Evolutionary conservation across 1,140 invertebrate genomes (phyloP).

Genomic region (Philopotamus ludificatus): DNA sequence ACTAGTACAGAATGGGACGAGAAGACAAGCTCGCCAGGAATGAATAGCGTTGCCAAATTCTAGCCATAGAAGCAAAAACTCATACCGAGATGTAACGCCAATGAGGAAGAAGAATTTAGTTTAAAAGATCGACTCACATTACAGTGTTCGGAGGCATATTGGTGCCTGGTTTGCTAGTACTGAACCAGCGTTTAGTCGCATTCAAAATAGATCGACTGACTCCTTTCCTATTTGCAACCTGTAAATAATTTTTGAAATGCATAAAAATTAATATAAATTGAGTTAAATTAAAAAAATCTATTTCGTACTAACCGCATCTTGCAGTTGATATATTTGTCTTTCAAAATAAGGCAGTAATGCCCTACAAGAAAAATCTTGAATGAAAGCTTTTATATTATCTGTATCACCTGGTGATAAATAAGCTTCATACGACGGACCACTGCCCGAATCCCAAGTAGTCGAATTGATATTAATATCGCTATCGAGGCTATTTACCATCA

Average conservation of each 20-base stretch:
- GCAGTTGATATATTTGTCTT: conserved; percentile 76
- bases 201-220: conserved; percentile 89
- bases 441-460: conserved; percentile 45
- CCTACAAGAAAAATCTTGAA: conserved; percentile 85
- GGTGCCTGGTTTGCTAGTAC: conserved; percentile 78
- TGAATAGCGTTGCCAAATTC: no score
- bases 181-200: conserved; percentile 94
- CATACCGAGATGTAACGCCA: no score
- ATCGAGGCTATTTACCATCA: conserved; percentile 59
- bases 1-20: no score
- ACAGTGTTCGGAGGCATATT: conserved; percentile 72
- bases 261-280: background rate
- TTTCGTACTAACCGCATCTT: conserved; percentile 69
- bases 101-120: no score
- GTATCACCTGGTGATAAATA: conserved; percentile 79
- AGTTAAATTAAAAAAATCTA: conserved; percentile 5
- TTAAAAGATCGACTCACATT: conserved; percentile 57
- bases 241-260: conserved; percentile 15
- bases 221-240: conserved; percentile 83
- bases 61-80: no score
- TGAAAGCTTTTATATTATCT: conserved; percentile 79
- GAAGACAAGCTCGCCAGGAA: no score
- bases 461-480: conserved; percentile 64
- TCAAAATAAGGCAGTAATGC: conserved; percentile 89
- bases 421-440: conserved; percentile 63